Conservation (phyloP, 1,140 invertebrate genomes). For the Panagrolaimus sp. region DNA sequence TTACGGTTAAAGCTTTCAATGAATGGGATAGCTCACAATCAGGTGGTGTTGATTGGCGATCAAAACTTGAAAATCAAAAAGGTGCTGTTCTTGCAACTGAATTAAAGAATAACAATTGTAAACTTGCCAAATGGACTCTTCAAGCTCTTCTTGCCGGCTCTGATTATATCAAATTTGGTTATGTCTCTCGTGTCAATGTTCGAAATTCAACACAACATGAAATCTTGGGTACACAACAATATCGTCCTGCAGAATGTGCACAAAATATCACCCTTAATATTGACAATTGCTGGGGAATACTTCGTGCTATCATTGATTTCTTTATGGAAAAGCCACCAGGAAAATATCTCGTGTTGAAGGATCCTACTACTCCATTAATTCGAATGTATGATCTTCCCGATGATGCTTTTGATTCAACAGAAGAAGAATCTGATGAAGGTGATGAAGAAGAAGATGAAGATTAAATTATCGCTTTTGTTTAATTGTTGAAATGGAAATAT, state of each 20-base stretch:
- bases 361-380: constrained; percentile 70
- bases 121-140: constrained; percentile 97
- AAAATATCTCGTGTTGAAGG: constrained; percentile 94
- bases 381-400: constrained; percentile 52
- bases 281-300: constrained; percentile 98
- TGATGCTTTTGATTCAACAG: constrained; percentile 49
- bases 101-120: constrained; percentile 94
- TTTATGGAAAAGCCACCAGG: constrained; percentile 97
- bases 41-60: constrained; percentile 94
- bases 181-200: constrained; percentile 85
- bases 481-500: not conserved
- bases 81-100: constrained; percentile 97
- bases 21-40: constrained; percentile 95
- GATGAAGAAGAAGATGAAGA: constrained; percentile 33
- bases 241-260: constrained; percentile 94
- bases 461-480: constrained; percentile 14
- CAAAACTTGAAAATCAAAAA: constrained; percentile 90
- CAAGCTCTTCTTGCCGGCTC: constrained; percentile 90
- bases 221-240: constrained; percentile 94
- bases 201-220: constrained; percentile 92
- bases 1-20: constrained; percentile 94
- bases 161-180: constrained; percentile 96
- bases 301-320: constrained; percentile 94
- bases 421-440: constrained; percentile 39
- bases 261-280: constrained; percentile 97